phyloP scores from a whole-genome alignment of 2,113 vertebrate genomes.

The Talpa occidentalis region DNA sequence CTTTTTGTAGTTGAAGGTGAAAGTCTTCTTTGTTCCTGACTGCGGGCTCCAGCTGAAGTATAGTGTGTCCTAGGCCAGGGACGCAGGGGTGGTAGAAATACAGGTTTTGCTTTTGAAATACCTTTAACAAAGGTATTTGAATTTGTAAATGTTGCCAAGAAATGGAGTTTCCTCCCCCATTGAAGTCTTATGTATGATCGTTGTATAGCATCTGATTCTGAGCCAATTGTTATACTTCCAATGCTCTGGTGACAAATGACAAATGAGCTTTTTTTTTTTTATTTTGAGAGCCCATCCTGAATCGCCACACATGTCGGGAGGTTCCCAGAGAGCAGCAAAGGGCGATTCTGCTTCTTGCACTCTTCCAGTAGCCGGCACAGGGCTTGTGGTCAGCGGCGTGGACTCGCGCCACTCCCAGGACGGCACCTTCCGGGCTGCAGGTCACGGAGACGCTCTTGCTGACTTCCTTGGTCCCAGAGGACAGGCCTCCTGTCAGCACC shows the following conservation, averaged over 20 bases:
- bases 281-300: neutral
- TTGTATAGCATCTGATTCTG: neutral
- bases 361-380: neutral
- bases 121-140: constrained; percentile 20
- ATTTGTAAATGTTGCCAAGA: neutral
- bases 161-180: neutral
- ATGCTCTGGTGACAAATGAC: neutral
- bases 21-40: neutral
- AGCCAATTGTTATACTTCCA: neutral
- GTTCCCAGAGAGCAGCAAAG: neutral
- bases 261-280: neutral
- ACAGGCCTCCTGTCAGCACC: neutral
- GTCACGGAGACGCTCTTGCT: neutral
- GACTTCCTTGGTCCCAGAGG: neutral
- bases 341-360: neutral
- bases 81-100: constrained; percentile 27
- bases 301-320: neutral
- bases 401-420: too few relatives aligned
- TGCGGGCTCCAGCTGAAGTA: neutral
- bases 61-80: neutral
- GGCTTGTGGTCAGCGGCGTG: neutral
- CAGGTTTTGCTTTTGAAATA: constrained; percentile 41
- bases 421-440: neutral
- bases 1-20: neutral
- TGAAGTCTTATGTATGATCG: neutral